These are phyloP conservation scores for Urocolius indicus DNA, from an alignment of 2,113 vertebrate species.

Conservation along the genomic window DNA sequence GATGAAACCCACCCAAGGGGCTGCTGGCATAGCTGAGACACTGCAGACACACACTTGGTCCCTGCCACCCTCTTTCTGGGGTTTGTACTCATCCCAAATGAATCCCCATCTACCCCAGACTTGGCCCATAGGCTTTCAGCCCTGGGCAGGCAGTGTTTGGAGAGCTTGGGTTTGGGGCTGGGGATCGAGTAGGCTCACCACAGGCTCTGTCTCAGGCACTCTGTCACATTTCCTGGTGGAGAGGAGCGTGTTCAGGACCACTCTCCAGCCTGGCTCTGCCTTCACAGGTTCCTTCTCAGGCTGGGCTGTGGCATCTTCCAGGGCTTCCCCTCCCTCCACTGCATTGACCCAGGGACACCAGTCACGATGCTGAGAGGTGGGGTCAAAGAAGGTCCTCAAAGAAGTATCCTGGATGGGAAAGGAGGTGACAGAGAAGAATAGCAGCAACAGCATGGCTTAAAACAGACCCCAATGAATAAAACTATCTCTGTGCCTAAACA, in stretches of 20 bases:
- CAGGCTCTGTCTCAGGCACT: slow-evolving; percentile 46
- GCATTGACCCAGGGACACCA: slow-evolving; percentile 94
- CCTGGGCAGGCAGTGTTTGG: neutral
- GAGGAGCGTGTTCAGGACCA: slow-evolving; percentile 81
- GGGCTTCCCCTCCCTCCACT: slow-evolving; percentile 53
- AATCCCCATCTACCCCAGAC: neutral
- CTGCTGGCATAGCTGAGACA: neutral
- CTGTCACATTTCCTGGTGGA: slow-evolving; percentile 75
- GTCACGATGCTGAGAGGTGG: slow-evolving; percentile 90
- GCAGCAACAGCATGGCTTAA: rapidly evolving
- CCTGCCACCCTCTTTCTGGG: neutral
- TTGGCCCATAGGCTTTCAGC: neutral
- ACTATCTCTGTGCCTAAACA: rapidly evolving
- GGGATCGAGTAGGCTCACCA: slow-evolving; percentile 58
- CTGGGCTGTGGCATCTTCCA: neutral
- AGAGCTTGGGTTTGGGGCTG: neutral
- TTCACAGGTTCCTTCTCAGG: neutral
- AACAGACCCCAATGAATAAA: neutral
- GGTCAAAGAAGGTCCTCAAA: slow-evolving; percentile 85
- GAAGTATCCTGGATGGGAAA: slow-evolving; percentile 77
- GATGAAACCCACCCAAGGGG: neutral
- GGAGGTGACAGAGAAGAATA: neutral
- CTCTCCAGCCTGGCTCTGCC: slow-evolving; percentile 85
- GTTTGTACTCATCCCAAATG: rapidly evolving
- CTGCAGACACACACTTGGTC: neutral